phyloP scores from a whole-genome alignment of 2,888 invertebrate species.

The Callimorpha dominula region DNA sequence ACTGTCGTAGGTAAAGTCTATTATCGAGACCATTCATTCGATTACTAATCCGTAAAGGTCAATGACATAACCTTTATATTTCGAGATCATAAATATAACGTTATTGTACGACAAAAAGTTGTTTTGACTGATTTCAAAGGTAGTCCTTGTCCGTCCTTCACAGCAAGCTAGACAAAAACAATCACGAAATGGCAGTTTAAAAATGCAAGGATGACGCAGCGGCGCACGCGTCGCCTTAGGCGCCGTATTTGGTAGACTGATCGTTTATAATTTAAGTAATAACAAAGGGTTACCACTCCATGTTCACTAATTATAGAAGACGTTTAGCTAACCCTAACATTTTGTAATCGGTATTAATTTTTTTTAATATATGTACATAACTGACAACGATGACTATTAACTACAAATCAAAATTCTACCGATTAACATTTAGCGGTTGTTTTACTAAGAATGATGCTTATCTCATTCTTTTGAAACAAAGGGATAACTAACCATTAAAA shows the following conservation, averaged over 20 bases:
- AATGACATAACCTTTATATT: constrained; percentile 41
- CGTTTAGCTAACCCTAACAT: constrained; percentile 43
- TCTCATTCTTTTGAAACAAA: constrained; percentile 53
- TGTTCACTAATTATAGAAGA: constrained; percentile 62
- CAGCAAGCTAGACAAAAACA: constrained; percentile 58
- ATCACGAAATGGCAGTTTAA: constrained; percentile 59
- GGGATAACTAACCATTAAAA: constrained; percentile 52
- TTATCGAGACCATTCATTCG: constrained; percentile 29
- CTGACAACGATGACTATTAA: constrained; percentile 11
- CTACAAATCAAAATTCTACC: constrained; percentile 40
- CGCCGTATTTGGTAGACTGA: constrained; percentile 60
- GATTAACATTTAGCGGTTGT: constrained; percentile 39
- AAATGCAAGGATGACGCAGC: constrained; percentile 66
- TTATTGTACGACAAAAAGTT: constrained; percentile 41
- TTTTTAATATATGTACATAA: constrained; percentile 39
- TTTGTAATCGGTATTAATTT: constrained; percentile 40
- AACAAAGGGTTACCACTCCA: constrained; percentile 61
- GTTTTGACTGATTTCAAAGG: constrained; percentile 42
- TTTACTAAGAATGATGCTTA: constrained; percentile 44
- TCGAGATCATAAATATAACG: constrained; percentile 28
- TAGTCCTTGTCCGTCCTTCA: constrained; percentile 63
- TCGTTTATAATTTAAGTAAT: constrained; percentile 73
- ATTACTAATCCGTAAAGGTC: constrained; percentile 33
- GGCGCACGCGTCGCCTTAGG: constrained; percentile 62
- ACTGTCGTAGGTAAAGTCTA: constrained; percentile 26